Evolutionary conservation across 2,113 vertebrate species (phyloP).

Genomic region (Tenrec ecaudatus): DNA sequence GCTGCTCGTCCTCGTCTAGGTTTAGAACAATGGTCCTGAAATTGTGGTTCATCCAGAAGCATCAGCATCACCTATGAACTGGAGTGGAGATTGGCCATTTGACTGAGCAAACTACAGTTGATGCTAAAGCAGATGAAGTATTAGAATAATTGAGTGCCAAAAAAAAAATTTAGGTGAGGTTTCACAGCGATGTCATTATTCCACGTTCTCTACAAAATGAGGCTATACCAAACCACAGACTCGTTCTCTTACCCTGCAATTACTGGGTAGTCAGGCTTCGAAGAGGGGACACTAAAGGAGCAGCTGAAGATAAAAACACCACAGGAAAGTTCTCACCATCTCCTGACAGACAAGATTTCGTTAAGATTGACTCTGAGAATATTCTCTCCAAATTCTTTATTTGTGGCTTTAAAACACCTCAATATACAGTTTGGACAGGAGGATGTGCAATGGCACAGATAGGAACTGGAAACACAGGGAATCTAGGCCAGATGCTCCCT

Average conservation of each 20-base stretch:
- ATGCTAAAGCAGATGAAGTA: background rate
- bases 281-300: background rate
- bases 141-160: background rate
- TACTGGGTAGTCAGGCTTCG: background rate
- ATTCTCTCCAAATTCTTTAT: background rate
- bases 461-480: no score
- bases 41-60: background rate
- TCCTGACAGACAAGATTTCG: background rate
- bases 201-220: background rate
- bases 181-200: background rate
- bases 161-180: background rate
- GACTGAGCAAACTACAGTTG: background rate
- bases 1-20: background rate
- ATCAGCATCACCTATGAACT: background rate
- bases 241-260: background rate
- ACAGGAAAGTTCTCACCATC: background rate
- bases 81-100: background rate
- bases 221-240: background rate
- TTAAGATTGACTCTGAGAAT: background rate
- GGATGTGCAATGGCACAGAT: no score
- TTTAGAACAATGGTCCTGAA: background rate
- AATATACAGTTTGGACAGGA: background rate
- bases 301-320: background rate
- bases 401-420: background rate
- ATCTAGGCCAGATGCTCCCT: no score